phyloP scores from a whole-genome alignment of 2,113 vertebrate genomes.

The Hemicordylus capensis region DNA sequence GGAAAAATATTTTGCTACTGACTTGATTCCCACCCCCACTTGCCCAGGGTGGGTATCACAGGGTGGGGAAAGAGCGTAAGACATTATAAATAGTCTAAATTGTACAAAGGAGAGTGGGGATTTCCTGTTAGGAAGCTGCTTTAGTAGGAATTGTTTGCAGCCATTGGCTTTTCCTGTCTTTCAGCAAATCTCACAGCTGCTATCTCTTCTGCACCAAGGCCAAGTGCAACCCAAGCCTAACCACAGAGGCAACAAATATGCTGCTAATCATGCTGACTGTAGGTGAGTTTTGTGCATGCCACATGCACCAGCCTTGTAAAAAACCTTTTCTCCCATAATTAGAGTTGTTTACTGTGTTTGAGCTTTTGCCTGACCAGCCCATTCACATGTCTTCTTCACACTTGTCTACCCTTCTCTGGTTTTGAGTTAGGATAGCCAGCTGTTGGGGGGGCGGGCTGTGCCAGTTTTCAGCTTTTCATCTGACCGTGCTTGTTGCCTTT shows the following conservation, averaged over 20 bases:
- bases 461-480: background rate
- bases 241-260: constrained; percentile 91
- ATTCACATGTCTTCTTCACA: background rate
- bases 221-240: constrained; percentile 90
- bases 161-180: constrained; percentile 74
- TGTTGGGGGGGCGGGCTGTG: too few species aligned
- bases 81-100: background rate
- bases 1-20: background rate
- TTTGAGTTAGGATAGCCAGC: background rate
- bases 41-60: too few species aligned
- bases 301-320: accelerated
- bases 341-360: background rate
- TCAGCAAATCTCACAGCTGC: constrained; percentile 97
- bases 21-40: too few species aligned
- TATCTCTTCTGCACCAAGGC: constrained; percentile 91
- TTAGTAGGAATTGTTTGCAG: constrained; percentile 63
- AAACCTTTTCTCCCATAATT: background rate
- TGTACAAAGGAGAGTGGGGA: constrained; percentile 38
- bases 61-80: background rate
- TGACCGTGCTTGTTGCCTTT: background rate
- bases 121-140: constrained; percentile 80
- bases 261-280: constrained; percentile 74
- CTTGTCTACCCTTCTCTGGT: background rate
- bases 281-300: constrained; percentile 68
- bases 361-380: background rate